A percentile compares a stretch with the other conserved stretches of the same genome.
phyloP scores from a whole-genome alignment of 1,140 invertebrate species.

The Musca domestica region DNA sequence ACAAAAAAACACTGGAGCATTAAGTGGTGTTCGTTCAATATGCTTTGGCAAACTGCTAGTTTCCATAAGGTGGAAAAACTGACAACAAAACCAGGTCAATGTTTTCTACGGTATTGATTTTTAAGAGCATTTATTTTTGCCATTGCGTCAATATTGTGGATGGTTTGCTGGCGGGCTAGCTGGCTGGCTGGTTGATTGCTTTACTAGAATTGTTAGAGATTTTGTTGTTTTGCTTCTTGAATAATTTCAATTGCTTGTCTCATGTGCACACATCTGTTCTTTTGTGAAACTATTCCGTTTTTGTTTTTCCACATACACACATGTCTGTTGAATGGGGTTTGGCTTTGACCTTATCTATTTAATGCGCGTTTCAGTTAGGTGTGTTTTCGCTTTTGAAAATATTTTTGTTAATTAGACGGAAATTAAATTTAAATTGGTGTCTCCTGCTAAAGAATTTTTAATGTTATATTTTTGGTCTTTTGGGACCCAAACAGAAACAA shows the following conservation, averaged over 20 bases:
- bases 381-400: too few species aligned
- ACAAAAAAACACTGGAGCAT: background rate
- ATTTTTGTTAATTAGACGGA: too few species aligned
- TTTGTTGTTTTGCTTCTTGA: background rate
- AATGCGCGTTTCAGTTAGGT: too few species aligned
- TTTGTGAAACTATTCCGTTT: too few species aligned
- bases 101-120: slow-evolving; percentile 21
- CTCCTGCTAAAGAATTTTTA: too few species aligned
- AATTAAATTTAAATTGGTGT: too few species aligned
- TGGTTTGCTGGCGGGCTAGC: background rate
- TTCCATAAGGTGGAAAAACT: slow-evolving; percentile 16
- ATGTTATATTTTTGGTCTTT: too few species aligned
- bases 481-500: too few species aligned
- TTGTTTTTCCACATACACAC: too few species aligned
- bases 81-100: slow-evolving; percentile 16
- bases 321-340: too few species aligned
- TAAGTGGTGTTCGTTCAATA: background rate
- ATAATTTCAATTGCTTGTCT: background rate
- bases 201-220: background rate
- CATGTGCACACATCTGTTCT: too few species aligned
- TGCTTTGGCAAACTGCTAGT: background rate
- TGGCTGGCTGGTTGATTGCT: background rate
- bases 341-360: too few species aligned
- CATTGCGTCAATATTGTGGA: background rate
- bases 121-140: slow-evolving; percentile 9